A percentile compares a stretch with the other conserved stretches of the same genome.
Conservation (phyloP, 1,140 invertebrate genomes). For the Pteromalus puparum region DNA sequence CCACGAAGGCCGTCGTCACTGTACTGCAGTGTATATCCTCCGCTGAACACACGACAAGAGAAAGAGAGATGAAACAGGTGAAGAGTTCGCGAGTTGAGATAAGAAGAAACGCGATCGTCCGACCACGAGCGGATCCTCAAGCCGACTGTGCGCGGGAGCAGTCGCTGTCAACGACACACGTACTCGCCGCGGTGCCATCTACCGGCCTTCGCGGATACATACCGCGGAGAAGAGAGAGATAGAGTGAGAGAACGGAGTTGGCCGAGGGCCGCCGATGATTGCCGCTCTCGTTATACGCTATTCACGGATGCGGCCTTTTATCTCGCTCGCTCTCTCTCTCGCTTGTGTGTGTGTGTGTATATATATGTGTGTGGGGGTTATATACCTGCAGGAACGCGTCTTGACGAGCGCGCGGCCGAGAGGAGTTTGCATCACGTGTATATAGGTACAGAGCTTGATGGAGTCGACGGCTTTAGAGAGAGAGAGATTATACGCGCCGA, state of each 20-base stretch:
- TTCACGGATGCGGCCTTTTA: not conserved
- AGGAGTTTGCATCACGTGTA: too few species aligned
- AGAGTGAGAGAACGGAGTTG: not conserved
- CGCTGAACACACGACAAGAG: not conserved
- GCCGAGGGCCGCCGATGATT: not conserved
- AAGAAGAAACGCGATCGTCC: slow-evolving; percentile 3
- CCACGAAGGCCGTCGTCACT: not conserved
- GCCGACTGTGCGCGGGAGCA: slow-evolving; percentile 35
- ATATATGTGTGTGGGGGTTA: not conserved
- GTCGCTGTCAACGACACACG: slow-evolving; percentile 60
- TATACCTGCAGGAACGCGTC: too few species aligned
- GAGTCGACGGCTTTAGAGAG: too few species aligned
- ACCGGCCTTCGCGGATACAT: not conserved
- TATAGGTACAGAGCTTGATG: too few species aligned
- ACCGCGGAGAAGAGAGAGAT: too few species aligned
- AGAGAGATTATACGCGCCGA: too few species aligned
- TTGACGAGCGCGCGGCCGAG: too few species aligned
- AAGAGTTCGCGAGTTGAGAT: not conserved
- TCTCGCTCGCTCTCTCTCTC: not conserved
- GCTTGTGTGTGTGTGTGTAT: not conserved
- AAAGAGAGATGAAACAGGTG: not conserved
- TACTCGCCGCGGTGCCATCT: slow-evolving; percentile 18
- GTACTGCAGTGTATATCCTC: not conserved
- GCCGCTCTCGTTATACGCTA: slow-evolving; percentile 2
- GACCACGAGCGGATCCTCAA: slow-evolving; percentile 38